These are phyloP conservation scores for Pyrrhosoma nymphula DNA, from an alignment of 2,888 invertebrate genomes.

Conservation along the genomic window DNA sequence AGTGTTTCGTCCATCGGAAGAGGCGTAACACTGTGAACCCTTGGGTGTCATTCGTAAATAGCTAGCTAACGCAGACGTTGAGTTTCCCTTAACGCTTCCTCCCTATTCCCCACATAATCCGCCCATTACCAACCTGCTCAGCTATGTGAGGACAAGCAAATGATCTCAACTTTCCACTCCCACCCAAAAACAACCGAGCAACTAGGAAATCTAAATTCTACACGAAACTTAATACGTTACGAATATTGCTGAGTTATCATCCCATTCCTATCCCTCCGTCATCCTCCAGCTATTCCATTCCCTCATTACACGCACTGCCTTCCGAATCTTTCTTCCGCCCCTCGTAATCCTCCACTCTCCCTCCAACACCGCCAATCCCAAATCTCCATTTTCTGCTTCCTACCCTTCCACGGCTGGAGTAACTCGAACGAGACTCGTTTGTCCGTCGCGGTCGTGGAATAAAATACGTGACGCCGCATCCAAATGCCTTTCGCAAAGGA, in stretches of 20 bases:
- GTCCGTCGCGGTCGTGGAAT: slow-evolving; percentile 35
- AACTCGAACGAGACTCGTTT: slow-evolving; percentile 16
- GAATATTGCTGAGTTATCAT: background rate
- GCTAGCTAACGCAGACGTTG: no score
- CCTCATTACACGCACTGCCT: background rate
- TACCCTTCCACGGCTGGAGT: background rate
- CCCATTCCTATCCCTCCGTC: background rate
- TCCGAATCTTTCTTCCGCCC: background rate
- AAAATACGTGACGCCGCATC: slow-evolving; percentile 22
- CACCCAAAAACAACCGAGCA: no score
- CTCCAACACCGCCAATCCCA: background rate
- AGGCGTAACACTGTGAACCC: no score
- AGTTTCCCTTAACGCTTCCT: no score
- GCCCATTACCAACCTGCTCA: no score
- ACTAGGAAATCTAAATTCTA: no score
- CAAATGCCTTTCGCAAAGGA: background rate
- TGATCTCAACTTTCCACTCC: no score
- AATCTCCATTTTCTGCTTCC: slow-evolving; percentile 33
- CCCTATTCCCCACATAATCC: no score
- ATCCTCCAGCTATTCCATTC: background rate
- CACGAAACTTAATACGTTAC: no score
- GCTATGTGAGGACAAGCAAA: no score
- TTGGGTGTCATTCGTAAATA: no score
- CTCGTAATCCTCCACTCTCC: background rate
- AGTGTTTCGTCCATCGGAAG: no score